Evolutionary conservation across 2,888 invertebrate genomes (phyloP), one percentile per base, ranked within the genome.

Genomic region (Meghimatium bilineatum): DNA sequence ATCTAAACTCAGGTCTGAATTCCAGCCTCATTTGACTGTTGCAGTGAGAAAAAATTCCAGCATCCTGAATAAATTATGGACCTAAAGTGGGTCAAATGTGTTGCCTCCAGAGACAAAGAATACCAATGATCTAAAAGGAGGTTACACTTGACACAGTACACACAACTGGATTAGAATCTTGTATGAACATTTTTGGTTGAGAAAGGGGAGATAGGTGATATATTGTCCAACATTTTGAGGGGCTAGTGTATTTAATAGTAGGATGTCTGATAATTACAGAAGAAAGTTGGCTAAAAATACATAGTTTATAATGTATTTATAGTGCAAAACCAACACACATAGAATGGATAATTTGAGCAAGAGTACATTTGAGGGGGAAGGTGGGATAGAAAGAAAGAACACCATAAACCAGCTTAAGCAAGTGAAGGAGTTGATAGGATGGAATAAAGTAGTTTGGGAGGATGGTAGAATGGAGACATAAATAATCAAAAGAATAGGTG

Each of bases 81-180:
- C 29, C 6, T 5, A 71, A 83, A 71, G 69, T 83, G 76, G 83
- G 83, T 83, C 83, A 72, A 36, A 69, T 20, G 71, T 63, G 66
- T 76, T 72, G 66, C 44, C 60, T 63, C 75, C 56, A 67, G 75
- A 82, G 82, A 82, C 75, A 75, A 82, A 82, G 75, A 75, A 75
- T 75, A 82, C 52, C 23, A 56, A 29, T 63, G 56, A 32, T 6
- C 63, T n/a, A 14, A 44, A 56, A 56, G 20, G 56, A 56, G 56
- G 23, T 56, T 56, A 17, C 26, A n/a, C n/a, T n/a, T n/a, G n/a
- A n/a, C n/a, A n/a, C n/a, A n/a, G n/a, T n/a, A n/a, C n/a, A 75
- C 56, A 44, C 44, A 32, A 75, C 32, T 14, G 75, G 34, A 56
- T 56, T 8, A 56, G 56, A 56, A 56, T 56, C 20, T 23, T 23